Evolutionary conservation across 2,113 vertebrate species (phyloP).

Genomic region (Hippocampus barbouri): DNA sequence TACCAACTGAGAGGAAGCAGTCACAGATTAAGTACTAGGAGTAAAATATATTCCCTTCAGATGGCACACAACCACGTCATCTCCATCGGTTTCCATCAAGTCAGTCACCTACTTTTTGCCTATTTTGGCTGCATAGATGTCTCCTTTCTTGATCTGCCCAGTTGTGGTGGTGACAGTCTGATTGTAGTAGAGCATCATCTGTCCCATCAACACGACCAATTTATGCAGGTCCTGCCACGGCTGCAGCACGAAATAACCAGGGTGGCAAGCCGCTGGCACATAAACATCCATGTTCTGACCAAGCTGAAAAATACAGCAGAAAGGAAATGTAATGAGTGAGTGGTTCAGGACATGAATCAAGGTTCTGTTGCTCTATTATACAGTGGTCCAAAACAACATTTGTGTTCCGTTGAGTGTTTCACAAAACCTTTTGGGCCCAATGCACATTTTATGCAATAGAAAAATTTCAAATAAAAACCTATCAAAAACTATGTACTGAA

Average conservation of each 20-base stretch:
- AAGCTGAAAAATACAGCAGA: constrained; percentile 49
- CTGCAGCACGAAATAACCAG: constrained; percentile 90
- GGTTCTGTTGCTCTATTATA: neutral
- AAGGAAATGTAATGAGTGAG: no score
- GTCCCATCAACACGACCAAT: constrained; percentile 87
- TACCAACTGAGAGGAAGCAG: constrained; percentile 78
- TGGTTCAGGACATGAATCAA: neutral
- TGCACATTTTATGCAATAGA: no score
- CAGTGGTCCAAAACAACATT: neutral
- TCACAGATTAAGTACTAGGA: neutral
- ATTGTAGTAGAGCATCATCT: constrained; percentile 91
- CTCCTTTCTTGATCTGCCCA: constrained; percentile 72
- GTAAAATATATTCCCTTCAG: neutral
- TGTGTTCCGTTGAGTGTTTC: no score
- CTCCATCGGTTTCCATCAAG: neutral
- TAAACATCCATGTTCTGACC: constrained; percentile 87
- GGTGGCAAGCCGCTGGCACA: constrained; percentile 87
- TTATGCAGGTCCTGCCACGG: constrained; percentile 88
- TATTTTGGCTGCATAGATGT: constrained; percentile 86
- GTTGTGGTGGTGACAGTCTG: constrained; percentile 55
- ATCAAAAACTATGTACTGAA: no score
- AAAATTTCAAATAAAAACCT: no score
- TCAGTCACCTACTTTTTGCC: constrained; percentile 77
- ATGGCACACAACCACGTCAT: neutral
- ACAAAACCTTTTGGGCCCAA: no score